Evolutionary conservation across 2,113 vertebrate species (phyloP).

Genomic region (Ascaphus truei): DNA sequence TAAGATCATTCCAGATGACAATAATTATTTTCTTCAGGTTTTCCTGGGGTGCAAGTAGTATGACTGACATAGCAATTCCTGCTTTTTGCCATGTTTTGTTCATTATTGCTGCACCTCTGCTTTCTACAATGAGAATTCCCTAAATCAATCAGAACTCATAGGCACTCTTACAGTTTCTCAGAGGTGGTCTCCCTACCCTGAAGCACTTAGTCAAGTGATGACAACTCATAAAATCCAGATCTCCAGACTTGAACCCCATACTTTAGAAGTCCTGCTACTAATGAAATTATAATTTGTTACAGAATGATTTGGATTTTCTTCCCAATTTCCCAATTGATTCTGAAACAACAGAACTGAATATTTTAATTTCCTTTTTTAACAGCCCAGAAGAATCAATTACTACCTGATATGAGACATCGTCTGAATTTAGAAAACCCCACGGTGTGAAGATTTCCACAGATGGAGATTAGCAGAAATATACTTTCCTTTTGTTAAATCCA

Average conservation of each 20-base stretch:
- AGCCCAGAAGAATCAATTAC: too few species aligned
- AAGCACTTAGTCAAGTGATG: not conserved
- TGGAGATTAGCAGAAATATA: too few species aligned
- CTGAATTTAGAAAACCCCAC: too few species aligned
- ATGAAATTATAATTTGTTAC: slow-evolving; percentile 16
- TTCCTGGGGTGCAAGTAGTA: not conserved
- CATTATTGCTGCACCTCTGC: not conserved
- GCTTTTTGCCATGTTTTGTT: not conserved
- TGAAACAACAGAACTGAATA: not conserved
- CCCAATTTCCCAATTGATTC: not conserved
- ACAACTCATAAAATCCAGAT: slow-evolving; percentile 15
- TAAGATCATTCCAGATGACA: not conserved
- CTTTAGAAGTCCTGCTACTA: not conserved
- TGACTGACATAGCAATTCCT: not conserved
- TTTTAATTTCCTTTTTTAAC: too few species aligned
- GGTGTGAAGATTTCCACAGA: too few species aligned
- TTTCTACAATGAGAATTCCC: not conserved
- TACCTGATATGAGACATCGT: too few species aligned
- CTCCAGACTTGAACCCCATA: not conserved
- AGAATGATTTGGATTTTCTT: not conserved
- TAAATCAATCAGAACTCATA: slow-evolving; percentile 6
- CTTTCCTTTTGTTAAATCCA: too few species aligned
- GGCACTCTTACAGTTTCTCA: not conserved
- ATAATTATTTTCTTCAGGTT: slow-evolving; percentile 11
- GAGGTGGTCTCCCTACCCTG: slow-evolving; percentile 1